Conservation (phyloP, 2,888 invertebrate genomes). For the Agrypnus murinus region DNA sequence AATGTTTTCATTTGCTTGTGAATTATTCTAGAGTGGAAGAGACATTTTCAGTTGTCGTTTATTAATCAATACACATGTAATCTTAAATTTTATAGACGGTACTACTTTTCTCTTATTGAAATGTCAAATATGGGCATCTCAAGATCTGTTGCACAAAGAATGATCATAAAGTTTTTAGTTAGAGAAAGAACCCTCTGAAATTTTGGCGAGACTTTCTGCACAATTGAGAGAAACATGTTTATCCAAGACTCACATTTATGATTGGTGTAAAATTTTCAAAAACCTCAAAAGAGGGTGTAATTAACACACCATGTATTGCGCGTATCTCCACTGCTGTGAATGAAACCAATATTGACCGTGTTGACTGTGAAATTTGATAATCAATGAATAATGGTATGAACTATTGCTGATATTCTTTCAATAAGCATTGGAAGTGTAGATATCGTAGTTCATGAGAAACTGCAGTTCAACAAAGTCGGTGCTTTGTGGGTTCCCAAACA, state of each 20-base stretch:
- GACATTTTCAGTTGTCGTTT: too few relatives aligned
- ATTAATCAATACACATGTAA: too few relatives aligned
- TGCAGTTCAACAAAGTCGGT: background rate
- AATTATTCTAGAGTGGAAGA: too few relatives aligned
- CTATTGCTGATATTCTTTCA: background rate
- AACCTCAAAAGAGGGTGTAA: too few relatives aligned
- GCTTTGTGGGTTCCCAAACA: too few relatives aligned
- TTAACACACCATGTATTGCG: too few relatives aligned
- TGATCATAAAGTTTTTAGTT: constrained; percentile 1
- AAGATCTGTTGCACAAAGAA: background rate
- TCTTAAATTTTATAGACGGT: too few relatives aligned
- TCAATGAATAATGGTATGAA: too few relatives aligned
- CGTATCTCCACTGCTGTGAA: background rate
- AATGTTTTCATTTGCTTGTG: too few relatives aligned
- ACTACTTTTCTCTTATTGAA: too few relatives aligned
- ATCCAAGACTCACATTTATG: too few relatives aligned
- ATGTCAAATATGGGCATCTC: background rate
- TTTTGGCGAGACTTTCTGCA: background rate
- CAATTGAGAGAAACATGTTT: background rate
- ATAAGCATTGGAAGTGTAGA: background rate
- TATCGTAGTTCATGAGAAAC: background rate
- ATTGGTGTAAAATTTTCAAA: background rate
- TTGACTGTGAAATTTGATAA: background rate
- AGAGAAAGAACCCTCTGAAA: background rate
- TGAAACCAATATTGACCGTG: background rate